A percentile compares a stretch with the other conserved stretches of the same genome.
Conservation (phyloP, 2,113 vertebrate species). For the Heloderma charlesbogerti region DNA sequence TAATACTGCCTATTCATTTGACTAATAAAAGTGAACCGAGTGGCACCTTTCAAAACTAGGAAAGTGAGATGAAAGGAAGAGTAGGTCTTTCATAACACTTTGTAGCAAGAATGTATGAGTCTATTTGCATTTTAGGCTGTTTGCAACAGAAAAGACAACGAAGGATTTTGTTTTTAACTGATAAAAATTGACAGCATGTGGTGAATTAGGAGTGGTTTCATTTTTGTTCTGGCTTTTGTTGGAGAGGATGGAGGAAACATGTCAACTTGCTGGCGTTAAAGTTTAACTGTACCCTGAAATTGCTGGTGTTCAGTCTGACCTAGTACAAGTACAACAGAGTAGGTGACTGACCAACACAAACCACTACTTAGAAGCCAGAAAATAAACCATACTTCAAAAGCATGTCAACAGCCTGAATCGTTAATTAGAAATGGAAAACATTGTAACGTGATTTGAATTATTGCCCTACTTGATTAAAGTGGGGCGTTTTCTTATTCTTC, state of each 20-base stretch:
- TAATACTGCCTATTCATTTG: neutral
- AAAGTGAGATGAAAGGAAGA: neutral
- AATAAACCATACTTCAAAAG: slow-evolving; percentile 17
- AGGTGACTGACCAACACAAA: neutral
- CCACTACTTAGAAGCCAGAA: neutral
- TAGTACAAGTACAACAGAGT: neutral
- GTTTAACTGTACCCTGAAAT: neutral
- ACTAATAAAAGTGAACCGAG: slow-evolving; percentile 6
- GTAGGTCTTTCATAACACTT: neutral
- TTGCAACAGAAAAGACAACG: neutral
- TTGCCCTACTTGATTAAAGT: neutral
- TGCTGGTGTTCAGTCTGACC: neutral
- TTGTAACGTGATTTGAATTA: neutral
- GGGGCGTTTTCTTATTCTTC: neutral
- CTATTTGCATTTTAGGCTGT: neutral
- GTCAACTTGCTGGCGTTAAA: neutral
- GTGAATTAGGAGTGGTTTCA: neutral
- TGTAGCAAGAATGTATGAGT: neutral
- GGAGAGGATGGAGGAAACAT: neutral
- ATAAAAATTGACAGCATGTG: neutral
- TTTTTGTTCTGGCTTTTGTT: neutral
- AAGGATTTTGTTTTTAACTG: neutral
- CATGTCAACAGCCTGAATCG: neutral
- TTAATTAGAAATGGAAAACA: neutral
- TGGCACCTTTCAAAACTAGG: neutral